These are phyloP conservation scores for Neoscelio sp. DNA, from an alignment of 2,888 invertebrate species.

Conservation along the genomic window DNA sequence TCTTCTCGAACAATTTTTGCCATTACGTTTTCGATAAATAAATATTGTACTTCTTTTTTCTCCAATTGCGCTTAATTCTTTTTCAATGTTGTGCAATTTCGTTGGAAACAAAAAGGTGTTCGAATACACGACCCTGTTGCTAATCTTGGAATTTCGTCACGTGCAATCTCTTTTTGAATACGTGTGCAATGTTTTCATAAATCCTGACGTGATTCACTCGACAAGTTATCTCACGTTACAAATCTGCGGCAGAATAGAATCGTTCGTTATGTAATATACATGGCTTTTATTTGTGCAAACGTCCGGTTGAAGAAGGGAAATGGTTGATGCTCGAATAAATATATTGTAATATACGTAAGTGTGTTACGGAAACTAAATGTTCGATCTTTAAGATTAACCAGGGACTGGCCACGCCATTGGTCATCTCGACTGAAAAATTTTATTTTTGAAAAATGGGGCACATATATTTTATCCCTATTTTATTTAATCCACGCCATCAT, in stretches of 20 bases:
- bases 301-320: slow-evolving; percentile 25
- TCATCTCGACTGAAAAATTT: too few species aligned
- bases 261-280: slow-evolving; percentile 35
- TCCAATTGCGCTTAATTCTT: background rate
- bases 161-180: slow-evolving; percentile 39
- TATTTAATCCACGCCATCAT: too few species aligned
- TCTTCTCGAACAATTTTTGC: too few species aligned
- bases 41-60: too few species aligned
- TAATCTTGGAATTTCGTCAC: slow-evolving; percentile 27
- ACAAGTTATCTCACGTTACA: slow-evolving; percentile 36
- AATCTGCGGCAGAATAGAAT: slow-evolving; percentile 33
- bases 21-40: background rate
- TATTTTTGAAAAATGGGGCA: too few species aligned
- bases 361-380: too few species aligned
- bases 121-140: too few species aligned
- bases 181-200: slow-evolving; percentile 35
- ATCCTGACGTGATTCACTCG: slow-evolving; percentile 41
- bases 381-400: too few species aligned
- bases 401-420: too few species aligned
- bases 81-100: too few species aligned
- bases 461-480: too few species aligned
- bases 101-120: background rate
- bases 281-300: slow-evolving; percentile 37
- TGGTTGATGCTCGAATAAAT: slow-evolving; percentile 1
- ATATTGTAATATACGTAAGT: background rate